A percentile compares a stretch with the other conserved stretches of the same genome.
Evolutionary conservation across 2,113 vertebrate species (phyloP).

Genomic region (Struthio camelus): DNA sequence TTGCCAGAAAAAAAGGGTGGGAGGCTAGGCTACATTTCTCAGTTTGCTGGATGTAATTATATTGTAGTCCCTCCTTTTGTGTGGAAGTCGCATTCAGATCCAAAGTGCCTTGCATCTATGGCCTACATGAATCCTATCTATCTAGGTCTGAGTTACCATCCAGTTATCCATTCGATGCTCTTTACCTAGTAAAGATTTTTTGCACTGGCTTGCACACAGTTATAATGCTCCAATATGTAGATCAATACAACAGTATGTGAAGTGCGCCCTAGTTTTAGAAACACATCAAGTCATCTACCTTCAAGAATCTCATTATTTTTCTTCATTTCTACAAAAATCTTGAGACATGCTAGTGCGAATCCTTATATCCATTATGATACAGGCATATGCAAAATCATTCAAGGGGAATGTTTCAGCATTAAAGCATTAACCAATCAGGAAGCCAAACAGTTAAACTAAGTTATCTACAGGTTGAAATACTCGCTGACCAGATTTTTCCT

Average conservation of each 20-base stretch:
- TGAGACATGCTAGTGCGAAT: background rate
- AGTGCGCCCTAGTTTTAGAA: background rate
- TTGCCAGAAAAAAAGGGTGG: background rate
- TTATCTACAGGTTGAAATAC: background rate
- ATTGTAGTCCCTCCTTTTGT: background rate
- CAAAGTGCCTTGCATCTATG: background rate
- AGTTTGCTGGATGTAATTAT: background rate
- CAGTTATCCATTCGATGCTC: background rate
- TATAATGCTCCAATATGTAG: background rate
- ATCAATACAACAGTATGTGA: background rate
- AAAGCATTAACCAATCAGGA: background rate
- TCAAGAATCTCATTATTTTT: background rate
- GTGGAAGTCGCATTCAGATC: background rate
- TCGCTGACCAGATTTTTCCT: background rate
- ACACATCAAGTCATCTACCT: background rate
- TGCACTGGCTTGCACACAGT: background rate
- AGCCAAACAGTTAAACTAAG: background rate
- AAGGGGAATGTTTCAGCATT: background rate
- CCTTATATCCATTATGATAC: background rate
- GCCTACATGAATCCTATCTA: background rate
- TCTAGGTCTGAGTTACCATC: background rate
- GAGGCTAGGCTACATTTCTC: background rate
- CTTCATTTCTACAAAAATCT: background rate
- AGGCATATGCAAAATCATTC: background rate
- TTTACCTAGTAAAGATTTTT: background rate